Percentiles rank a stretch among this genome's conserved stretches.
Evolutionary conservation across 2,113 vertebrate genomes (phyloP).

Genomic region (Mellivora capensis): DNA sequence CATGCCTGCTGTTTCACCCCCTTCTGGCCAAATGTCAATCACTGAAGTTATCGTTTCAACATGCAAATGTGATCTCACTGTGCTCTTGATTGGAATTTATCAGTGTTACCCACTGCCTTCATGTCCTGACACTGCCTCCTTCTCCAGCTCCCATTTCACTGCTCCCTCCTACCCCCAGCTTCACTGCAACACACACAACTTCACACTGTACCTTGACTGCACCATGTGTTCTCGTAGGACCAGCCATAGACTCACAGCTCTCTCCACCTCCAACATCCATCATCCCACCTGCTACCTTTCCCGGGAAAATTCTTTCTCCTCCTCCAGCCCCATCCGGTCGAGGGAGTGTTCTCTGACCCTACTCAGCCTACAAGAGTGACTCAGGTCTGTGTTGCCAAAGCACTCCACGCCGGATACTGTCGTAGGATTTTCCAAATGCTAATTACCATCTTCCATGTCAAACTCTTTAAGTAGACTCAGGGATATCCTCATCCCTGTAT

Average conservation of each 20-base stretch:
- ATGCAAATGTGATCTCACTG: neutral
- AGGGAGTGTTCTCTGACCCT: neutral
- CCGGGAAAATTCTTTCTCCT: neutral
- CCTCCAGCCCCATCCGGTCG: neutral
- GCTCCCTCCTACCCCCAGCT: neutral
- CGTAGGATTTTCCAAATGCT: neutral
- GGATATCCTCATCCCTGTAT: neutral
- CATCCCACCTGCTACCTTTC: neutral
- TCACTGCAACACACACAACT: neutral
- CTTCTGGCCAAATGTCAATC: neutral
- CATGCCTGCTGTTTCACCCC: neutral
- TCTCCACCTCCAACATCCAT: neutral
- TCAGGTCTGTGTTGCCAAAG: neutral
- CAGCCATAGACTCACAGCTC: neutral
- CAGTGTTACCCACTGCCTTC: neutral
- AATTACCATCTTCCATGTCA: neutral
- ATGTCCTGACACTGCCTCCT: fast-evolving
- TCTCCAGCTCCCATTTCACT: neutral
- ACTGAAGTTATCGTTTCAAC: neutral
- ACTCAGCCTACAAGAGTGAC: neutral
- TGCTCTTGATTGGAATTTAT: neutral
- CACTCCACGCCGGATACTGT: neutral
- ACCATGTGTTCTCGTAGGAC: neutral
- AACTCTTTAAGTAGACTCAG: neutral
- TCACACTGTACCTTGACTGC: no score